Base-by-base conservation (phyloP, 2,113 vertebrate genomes). In the Tyrannus savana region DNA sequence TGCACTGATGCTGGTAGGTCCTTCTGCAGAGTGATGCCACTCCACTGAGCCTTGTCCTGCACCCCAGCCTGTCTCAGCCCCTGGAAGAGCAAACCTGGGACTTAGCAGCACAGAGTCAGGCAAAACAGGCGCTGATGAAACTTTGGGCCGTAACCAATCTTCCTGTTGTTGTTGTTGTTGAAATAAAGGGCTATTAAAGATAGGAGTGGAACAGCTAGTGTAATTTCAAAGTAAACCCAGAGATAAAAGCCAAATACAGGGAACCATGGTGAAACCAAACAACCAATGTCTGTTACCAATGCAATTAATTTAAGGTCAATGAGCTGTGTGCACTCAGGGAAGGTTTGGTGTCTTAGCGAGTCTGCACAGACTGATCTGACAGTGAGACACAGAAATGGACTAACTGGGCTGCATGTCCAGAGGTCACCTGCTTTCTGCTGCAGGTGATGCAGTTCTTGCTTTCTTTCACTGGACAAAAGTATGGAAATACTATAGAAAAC, bases 381-480 rank as follows among this genome's bases (percentile, higher is more conserved):
- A 46, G 21, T 1, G 4, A 12, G 18, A 73, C 0, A 1, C 33
- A 35, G 35, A 67, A 60, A 56, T 0, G 4, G 27, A 11, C 27
- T 60, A n/a, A 39, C 76, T 60, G 52, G 41, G 76, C 50, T 37
- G 50, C 58, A 27, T 0, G 4, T 12, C 7, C 2, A 0, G 49
- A 74, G 16, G 17, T 69, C n/a, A 19, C 39, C 50, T 22, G 9
- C 37, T 78, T 56, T 67, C 53, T 91, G 41, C 24, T 52, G 47
- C n/a, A 56, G 37, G 35, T 0, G 0, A 42, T 41, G 59, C 19
- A 42, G 22, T 89, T 41, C 52, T 50, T 81, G 41, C 13, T 62
- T 8, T 66, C 18, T 16, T 64, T n/a, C 47, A 14, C 35, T 66
- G 46, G 44, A 28, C 41, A 46, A 67, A 80, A 72, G 60, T 44